These are phyloP conservation scores for Galbula dea DNA, from an alignment of 2,113 vertebrate genomes.

Conservation along the genomic window DNA sequence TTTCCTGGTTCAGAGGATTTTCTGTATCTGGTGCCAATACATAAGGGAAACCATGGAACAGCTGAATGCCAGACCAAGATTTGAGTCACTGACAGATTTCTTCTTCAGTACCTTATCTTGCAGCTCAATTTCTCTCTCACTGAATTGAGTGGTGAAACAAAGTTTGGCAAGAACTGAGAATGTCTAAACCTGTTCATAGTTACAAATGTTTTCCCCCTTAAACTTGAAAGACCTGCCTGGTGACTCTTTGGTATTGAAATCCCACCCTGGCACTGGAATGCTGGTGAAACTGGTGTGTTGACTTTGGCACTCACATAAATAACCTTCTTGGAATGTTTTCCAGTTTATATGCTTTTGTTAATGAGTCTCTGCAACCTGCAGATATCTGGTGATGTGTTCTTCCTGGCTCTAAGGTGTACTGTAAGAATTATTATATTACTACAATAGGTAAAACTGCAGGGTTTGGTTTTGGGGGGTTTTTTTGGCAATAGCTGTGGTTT, in stretches of 20 bases:
- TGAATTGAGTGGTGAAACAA: not conserved
- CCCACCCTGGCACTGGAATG: not conserved
- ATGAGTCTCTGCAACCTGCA: constrained; percentile 30
- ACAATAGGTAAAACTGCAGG: not conserved
- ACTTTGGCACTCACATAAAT: constrained; percentile 61
- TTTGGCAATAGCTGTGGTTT: not conserved
- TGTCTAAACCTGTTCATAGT: constrained; percentile 59
- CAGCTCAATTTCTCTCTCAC: not conserved
- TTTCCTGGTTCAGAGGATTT: constrained; percentile 32
- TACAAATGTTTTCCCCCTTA: constrained; percentile 22
- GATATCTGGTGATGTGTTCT: constrained; percentile 4
- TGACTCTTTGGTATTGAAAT: constrained; percentile 49
- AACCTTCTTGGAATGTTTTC: constrained; percentile 50
- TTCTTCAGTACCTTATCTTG: not conserved
- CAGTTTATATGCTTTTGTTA: constrained; percentile 41
- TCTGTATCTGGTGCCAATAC: not conserved
- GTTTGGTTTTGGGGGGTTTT: not conserved
- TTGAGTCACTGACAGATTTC: constrained; percentile 18
- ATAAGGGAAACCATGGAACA: not conserved
- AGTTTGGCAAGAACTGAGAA: not conserved
- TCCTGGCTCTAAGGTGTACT: not conserved
- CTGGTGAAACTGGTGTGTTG: constrained; percentile 53
- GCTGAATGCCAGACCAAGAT: not conserved
- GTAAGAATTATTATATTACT: not conserved
- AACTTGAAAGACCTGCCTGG: constrained; percentile 52